Conservation (phyloP, 2,888 invertebrate species). For the Acanthopleura granulata region DNA sequence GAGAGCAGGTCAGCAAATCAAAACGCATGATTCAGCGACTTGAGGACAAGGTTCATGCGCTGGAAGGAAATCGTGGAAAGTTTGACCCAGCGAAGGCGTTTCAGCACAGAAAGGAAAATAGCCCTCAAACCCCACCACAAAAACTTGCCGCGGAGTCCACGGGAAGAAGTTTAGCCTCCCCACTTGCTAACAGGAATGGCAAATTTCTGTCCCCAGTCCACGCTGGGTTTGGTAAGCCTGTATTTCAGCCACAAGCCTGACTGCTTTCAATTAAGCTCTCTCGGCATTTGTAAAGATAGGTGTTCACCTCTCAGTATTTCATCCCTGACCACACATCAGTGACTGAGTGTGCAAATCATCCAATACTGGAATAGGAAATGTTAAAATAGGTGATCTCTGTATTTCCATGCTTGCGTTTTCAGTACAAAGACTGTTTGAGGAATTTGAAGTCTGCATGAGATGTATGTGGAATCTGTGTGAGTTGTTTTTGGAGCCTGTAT, state of each 20-base stretch:
- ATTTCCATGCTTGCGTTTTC: too few relatives aligned
- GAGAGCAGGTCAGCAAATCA: conserved; percentile 46
- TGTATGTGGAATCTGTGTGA: too few relatives aligned
- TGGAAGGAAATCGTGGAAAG: conserved; percentile 39
- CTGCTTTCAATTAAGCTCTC: too few relatives aligned
- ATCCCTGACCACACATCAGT: too few relatives aligned
- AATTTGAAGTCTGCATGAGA: too few relatives aligned
- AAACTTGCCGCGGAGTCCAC: neutral
- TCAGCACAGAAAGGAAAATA: conserved; percentile 34
- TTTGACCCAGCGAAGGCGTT: conserved; percentile 62
- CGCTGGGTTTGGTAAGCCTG: neutral
- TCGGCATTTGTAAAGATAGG: too few relatives aligned
- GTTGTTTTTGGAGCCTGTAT: too few relatives aligned
- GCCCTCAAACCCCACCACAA: neutral
- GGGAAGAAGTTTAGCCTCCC: neutral
- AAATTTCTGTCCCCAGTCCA: neutral
- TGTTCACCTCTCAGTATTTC: too few relatives aligned
- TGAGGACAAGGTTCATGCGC: conserved; percentile 42
- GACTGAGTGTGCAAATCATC: neutral
- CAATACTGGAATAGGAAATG: too few relatives aligned
- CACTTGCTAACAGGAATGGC: neutral
- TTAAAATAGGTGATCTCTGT: too few relatives aligned
- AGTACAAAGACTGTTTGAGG: too few relatives aligned
- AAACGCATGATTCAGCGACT: conserved; percentile 46
- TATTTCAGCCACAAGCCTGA: neutral